Conservation (phyloP, 2,797 vertebrate species). For the Rousettus madagascariensis region DNA sequence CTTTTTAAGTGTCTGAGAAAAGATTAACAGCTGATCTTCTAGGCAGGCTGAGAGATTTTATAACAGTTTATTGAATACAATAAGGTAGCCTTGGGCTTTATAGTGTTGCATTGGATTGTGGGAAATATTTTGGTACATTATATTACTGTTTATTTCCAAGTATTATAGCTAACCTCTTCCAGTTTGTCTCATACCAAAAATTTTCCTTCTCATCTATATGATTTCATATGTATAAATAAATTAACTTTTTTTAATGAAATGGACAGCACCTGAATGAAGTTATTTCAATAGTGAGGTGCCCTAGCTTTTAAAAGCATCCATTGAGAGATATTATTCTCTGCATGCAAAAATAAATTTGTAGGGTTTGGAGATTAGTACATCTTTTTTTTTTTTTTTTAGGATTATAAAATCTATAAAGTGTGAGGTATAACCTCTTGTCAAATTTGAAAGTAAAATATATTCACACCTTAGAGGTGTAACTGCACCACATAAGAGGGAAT, state of each 20-base stretch:
- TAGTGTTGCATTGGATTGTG: background rate
- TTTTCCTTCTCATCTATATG: background rate
- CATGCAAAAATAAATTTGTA: slow-evolving; percentile 29
- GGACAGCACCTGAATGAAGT: background rate
- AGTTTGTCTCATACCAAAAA: background rate
- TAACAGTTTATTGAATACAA: background rate
- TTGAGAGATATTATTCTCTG: background rate
- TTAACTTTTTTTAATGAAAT: background rate
- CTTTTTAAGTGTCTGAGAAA: background rate
- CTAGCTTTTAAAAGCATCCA: slow-evolving; percentile 7
- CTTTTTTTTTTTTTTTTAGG: slow-evolving; percentile 38
- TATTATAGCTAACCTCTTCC: background rate
- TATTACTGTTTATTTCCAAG: background rate
- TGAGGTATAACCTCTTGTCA: slow-evolving; percentile 45
- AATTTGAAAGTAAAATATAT: slow-evolving; percentile 57
- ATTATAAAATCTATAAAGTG: slow-evolving; percentile 51
- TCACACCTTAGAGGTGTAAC: slow-evolving; percentile 28
- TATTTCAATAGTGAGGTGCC: background rate
- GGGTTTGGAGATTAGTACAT: background rate
- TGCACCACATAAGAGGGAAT: background rate
- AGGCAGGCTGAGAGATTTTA: background rate
- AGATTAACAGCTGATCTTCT: background rate
- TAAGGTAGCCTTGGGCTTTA: background rate
- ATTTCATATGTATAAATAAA: slow-evolving; percentile 22
- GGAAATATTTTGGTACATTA: background rate